Conservation (phyloP, 2,888 invertebrate genomes). For the Mesorhabditis sp. region DNA sequence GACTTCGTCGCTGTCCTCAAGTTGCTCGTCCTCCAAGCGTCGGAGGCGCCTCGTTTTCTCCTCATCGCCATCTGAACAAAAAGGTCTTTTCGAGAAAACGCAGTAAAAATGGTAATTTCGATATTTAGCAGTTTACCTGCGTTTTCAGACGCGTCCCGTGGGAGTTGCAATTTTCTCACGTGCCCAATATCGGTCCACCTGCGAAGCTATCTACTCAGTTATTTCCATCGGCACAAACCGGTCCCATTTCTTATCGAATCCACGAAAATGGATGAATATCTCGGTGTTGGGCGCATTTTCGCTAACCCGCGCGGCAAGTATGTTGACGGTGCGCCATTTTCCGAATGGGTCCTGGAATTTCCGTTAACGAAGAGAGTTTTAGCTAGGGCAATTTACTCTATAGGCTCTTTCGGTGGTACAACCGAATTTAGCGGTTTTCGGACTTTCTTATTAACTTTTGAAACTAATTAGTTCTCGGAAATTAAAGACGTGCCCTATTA, state of each 20-base stretch:
- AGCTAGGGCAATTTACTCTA: too few species aligned
- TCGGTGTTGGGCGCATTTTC: neutral
- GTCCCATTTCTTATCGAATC: conserved; percentile 6
- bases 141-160: neutral
- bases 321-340: neutral
- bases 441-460: too few species aligned
- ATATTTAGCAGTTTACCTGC: neutral
- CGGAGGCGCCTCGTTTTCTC: neutral
- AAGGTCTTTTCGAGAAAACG: too few species aligned
- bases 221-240: neutral
- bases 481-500: too few species aligned
- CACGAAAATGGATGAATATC: neutral
- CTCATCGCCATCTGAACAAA: neutral
- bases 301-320: neutral
- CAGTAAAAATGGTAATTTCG: too few species aligned
- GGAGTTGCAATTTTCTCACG: neutral
- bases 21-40: neutral
- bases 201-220: neutral
- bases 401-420: too few species aligned
- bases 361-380: too few species aligned
- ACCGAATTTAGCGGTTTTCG: too few species aligned
- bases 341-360: conserved; percentile 3
- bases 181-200: conserved; percentile 1
- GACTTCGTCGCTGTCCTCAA: neutral
- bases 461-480: too few species aligned